A percentile compares a stretch with the other conserved stretches of the same genome.
phyloP scores from a whole-genome alignment of 2,113 vertebrate species.

The Microcebus ravelobensis region DNA sequence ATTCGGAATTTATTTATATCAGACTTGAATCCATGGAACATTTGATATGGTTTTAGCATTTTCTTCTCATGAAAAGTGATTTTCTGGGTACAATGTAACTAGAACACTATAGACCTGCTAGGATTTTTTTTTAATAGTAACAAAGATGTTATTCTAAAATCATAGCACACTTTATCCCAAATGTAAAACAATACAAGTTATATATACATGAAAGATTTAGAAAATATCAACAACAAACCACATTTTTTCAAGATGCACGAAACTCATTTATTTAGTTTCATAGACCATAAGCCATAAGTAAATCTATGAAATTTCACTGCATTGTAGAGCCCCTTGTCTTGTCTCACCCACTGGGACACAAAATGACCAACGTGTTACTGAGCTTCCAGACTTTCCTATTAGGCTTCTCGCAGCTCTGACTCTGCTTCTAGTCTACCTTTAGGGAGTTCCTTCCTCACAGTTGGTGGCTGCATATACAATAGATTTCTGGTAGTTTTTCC shows the following conservation, averaged over 20 bases:
- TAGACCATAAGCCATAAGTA: background rate
- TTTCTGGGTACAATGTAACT: slow-evolving; percentile 57
- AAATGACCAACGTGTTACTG: too few species aligned
- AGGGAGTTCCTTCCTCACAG: background rate
- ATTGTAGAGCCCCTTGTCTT: background rate
- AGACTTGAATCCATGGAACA: slow-evolving; percentile 31
- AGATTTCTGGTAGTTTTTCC: background rate
- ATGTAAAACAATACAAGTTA: slow-evolving; percentile 8
- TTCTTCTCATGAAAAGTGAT: slow-evolving; percentile 60
- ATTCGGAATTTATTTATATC: slow-evolving; percentile 49
- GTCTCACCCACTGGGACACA: background rate
- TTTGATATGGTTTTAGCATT: slow-evolving; percentile 56
- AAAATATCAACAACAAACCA: background rate
- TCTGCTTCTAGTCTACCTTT: background rate
- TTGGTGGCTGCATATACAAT: background rate
- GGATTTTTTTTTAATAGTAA: background rate
- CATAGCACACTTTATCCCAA: background rate
- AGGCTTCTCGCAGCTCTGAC: background rate
- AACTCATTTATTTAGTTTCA: background rate
- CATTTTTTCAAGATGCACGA: background rate
- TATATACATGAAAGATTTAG: background rate
- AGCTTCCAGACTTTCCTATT: background rate
- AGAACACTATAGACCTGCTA: background rate
- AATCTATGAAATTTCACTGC: background rate
- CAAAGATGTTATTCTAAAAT: slow-evolving; percentile 14